A percentile compares a stretch with the other conserved stretches of the same genome.
Evolutionary conservation across 2,888 invertebrate species (phyloP).

Genomic region (Eucriotettix oculatus): DNA sequence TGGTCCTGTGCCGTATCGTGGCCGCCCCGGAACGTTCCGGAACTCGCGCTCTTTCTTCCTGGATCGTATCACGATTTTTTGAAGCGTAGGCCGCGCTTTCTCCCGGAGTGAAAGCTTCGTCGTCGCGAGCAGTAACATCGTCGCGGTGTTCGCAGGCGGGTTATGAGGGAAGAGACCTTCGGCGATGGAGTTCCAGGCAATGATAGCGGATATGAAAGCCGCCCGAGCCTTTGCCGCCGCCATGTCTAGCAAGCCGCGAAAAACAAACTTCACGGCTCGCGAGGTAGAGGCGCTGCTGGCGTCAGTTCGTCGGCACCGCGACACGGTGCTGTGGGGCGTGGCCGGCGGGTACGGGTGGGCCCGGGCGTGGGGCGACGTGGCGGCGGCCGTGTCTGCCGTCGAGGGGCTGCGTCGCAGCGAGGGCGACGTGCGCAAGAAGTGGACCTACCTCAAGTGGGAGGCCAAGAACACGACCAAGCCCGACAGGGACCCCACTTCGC

Average conservation of each 20-base stretch:
- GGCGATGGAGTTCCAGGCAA: too few species aligned
- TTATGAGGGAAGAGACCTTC: too few species aligned
- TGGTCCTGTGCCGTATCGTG: too few species aligned
- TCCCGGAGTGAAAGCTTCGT: too few species aligned
- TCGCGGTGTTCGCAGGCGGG: too few species aligned
- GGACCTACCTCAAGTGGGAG: slow-evolving; percentile 20
- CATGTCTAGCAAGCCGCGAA: slow-evolving; percentile 14
- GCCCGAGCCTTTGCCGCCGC: not conserved
- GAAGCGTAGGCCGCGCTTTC: too few species aligned
- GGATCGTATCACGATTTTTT: too few species aligned
- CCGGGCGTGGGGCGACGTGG: slow-evolving; percentile 18
- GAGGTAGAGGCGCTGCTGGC: slow-evolving; percentile 17
- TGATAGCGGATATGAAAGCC: not conserved
- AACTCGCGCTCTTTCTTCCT: too few species aligned
- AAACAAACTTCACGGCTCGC: slow-evolving; percentile 18
- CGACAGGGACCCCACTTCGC: slow-evolving; percentile 17
- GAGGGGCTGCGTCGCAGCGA: slow-evolving; percentile 18
- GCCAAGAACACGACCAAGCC: slow-evolving; percentile 20
- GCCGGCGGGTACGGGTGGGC: slow-evolving; percentile 19
- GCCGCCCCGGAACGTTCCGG: too few species aligned
- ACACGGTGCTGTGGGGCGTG: slow-evolving; percentile 18
- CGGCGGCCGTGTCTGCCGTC: slow-evolving; percentile 17
- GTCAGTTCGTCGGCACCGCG: slow-evolving; percentile 16
- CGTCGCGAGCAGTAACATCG: too few species aligned
- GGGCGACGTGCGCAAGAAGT: slow-evolving; percentile 19